These are phyloP conservation scores for Hassar affinis DNA, from an alignment of 2,113 vertebrate genomes.

Conservation along the genomic window DNA sequence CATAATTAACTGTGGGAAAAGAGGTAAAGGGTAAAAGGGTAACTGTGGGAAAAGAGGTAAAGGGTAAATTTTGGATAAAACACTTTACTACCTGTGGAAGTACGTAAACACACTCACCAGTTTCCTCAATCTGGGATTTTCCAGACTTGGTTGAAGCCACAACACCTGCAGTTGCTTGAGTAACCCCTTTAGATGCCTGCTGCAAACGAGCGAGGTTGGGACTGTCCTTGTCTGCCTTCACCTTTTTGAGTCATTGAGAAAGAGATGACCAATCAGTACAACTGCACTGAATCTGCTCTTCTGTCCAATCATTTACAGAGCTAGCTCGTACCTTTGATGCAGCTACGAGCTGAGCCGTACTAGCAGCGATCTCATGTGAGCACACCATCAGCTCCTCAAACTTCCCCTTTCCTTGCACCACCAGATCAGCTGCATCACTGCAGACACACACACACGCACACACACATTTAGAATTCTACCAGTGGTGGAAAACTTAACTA, in stretches of 20 bases:
- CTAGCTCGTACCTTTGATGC: conserved; percentile 84
- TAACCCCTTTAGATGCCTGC: conserved; percentile 86
- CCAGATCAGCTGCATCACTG: conserved; percentile 92
- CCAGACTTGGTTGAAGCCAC: conserved; percentile 93
- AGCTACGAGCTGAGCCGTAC: conserved; percentile 93
- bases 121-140: conserved; percentile 91
- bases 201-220: conserved; percentile 83
- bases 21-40: conserved; percentile 9
- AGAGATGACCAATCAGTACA: background rate
- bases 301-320: too few relatives aligned
- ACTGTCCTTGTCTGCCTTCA: conserved; percentile 94
- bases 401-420: conserved; percentile 92
- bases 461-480: background rate
- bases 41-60: conserved; percentile 19
- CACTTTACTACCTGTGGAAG: background rate
- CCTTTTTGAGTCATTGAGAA: conserved; percentile 66
- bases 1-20: conserved; percentile 11
- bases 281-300: background rate
- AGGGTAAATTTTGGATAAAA: background rate
- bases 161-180: conserved; percentile 85
- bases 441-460: background rate
- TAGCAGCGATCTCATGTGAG: conserved; percentile 93
- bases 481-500: background rate
- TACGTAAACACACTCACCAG: conserved; percentile 67
- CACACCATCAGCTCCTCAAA: conserved; percentile 97